Conservation (phyloP, 2,888 invertebrate genomes). For the Ephialtes manifestator region DNA sequence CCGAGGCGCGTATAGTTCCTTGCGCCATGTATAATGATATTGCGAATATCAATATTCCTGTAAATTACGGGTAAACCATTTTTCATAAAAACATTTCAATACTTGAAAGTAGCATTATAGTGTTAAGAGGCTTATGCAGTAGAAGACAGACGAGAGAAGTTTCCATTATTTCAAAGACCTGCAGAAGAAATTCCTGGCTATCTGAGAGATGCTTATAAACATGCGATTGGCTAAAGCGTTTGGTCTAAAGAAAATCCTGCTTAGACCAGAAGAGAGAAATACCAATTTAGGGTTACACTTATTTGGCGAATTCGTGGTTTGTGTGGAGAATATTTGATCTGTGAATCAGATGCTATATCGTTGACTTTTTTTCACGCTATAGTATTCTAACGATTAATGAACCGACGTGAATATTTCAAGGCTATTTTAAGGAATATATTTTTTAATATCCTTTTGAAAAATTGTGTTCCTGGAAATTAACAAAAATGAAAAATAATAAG, state of each 20-base stretch:
- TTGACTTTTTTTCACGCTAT: background rate
- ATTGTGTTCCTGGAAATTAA: background rate
- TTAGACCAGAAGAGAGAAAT: background rate
- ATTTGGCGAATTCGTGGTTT: background rate
- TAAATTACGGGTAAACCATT: slow-evolving; percentile 65
- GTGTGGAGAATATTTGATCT: too few species aligned
- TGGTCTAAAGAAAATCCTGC: background rate
- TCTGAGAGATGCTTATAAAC: slow-evolving; percentile 1
- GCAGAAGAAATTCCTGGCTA: background rate
- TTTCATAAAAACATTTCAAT: background rate
- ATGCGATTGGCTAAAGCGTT: background rate
- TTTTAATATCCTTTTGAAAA: background rate
- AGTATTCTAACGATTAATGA: background rate
- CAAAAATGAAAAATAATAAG: too few species aligned
- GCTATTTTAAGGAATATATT: too few species aligned
- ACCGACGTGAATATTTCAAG: background rate
- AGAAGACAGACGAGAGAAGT: slow-evolving; percentile 5
- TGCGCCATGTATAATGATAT: slow-evolving; percentile 88
- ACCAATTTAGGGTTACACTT: background rate
- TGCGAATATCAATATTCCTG: slow-evolving; percentile 87
- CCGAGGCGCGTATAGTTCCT: slow-evolving; percentile 89
- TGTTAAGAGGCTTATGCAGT: background rate
- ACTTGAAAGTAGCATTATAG: background rate
- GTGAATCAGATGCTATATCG: too few species aligned
- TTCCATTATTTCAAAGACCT: background rate